These are phyloP conservation scores for Odontamblyopus lacepedii DNA, from an alignment of 2,797 vertebrate genomes.

Conservation along the genomic window DNA sequence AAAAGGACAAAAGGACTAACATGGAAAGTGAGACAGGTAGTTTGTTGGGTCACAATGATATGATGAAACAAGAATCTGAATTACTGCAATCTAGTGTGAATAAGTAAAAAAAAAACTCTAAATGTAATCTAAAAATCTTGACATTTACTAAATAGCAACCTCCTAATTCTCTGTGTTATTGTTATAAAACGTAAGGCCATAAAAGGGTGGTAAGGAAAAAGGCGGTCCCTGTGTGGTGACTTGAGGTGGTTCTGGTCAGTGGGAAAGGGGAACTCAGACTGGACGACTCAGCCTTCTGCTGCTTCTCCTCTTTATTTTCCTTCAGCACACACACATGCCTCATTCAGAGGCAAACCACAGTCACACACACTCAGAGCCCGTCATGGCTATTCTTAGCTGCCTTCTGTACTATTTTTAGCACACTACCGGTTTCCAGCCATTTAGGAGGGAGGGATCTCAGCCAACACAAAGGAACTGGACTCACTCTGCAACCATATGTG, in stretches of 20 bases:
- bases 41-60: not conserved
- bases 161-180: not conserved
- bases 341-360: conserved; percentile 52
- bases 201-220: not conserved
- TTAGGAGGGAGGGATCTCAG: conserved; percentile 67
- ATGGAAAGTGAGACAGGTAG: not conserved
- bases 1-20: not conserved
- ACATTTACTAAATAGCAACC: not conserved
- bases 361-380: conserved; percentile 37
- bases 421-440: conserved; percentile 73
- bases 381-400: conserved; percentile 70
- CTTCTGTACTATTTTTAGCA: conserved; percentile 69
- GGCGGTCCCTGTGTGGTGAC: conserved; percentile 5
- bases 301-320: conserved; percentile 45
- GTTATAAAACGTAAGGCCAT: conserved; percentile 2
- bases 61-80: not conserved
- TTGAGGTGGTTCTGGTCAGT: conserved; percentile 1
- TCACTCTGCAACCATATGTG: conserved; percentile 41
- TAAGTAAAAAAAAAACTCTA: too few relatives aligned
- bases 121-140: not conserved
- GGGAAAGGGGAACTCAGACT: conserved; percentile 30
- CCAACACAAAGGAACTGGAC: conserved; percentile 74
- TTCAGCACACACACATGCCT: conserved; percentile 28
- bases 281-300: conserved; percentile 42
- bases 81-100: not conserved